These are phyloP conservation scores for Osmoderma eremita DNA, from an alignment of 2,888 invertebrate genomes.

Conservation along the genomic window DNA sequence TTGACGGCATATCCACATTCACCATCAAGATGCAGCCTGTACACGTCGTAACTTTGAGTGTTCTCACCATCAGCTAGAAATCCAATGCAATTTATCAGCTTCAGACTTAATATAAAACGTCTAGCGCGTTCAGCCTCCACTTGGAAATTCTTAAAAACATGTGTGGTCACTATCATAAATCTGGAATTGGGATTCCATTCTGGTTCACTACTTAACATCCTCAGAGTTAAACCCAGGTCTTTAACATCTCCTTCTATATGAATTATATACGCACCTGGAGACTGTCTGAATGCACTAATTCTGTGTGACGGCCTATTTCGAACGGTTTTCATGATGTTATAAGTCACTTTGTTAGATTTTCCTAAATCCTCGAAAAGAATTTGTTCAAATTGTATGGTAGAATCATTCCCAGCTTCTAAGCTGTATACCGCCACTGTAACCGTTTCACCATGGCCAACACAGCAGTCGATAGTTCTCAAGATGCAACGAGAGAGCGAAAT, in stretches of 20 bases:
- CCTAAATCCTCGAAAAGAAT: constrained; percentile 47
- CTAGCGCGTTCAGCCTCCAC: constrained; percentile 48
- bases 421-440: constrained; percentile 41
- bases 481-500: constrained; percentile 46
- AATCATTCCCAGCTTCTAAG: constrained; percentile 18
- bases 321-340: constrained; percentile 46
- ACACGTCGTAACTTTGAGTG: constrained; percentile 49
- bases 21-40: constrained; percentile 54
- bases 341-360: constrained; percentile 41
- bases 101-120: constrained; percentile 44
- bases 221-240: constrained; percentile 44
- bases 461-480: constrained; percentile 31
- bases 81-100: constrained; percentile 52
- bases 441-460: constrained; percentile 40
- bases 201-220: constrained; percentile 38
- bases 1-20: constrained; percentile 49
- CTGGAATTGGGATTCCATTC: constrained; percentile 51
- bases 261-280: constrained; percentile 47
- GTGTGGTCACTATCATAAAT: constrained; percentile 51
- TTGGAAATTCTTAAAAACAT: constrained; percentile 44
- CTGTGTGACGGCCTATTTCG: not conserved
- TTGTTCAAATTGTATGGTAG: constrained; percentile 43
- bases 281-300: constrained; percentile 22
- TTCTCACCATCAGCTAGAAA: constrained; percentile 47
- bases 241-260: constrained; percentile 41